Conservation (phyloP, 1,140 invertebrate genomes). For the Nasonia giraulti region DNA sequence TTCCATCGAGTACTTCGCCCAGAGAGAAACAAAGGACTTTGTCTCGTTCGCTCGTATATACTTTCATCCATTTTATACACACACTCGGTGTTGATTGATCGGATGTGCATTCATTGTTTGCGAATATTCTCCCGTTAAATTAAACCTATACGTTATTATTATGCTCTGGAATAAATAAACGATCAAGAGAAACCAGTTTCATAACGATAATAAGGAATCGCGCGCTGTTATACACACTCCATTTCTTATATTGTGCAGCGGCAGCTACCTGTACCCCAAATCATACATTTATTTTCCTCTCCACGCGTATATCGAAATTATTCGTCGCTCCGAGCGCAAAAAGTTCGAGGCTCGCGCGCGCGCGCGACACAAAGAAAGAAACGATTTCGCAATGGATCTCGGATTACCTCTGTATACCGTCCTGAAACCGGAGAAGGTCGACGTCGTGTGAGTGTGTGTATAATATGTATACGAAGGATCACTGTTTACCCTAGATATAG, state of each 20-base stretch:
- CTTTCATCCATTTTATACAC: neutral
- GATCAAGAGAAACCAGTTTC: neutral
- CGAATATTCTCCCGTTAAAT: neutral
- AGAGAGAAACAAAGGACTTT: neutral
- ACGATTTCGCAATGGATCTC: neutral
- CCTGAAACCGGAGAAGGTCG: neutral
- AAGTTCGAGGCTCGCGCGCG: too few relatives aligned
- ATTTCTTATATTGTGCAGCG: neutral
- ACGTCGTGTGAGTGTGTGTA: too few relatives aligned
- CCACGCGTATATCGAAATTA: neutral
- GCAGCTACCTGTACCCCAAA: neutral
- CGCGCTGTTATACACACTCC: neutral
- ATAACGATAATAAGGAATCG: conserved; percentile 1
- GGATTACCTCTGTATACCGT: neutral
- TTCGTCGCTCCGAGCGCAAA: neutral
- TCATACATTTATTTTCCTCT: neutral
- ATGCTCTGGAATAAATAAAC: neutral
- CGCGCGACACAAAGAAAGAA: neutral
- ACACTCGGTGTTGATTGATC: neutral
- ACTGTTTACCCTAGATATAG: too few relatives aligned
- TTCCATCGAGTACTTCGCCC: conserved; percentile 42
- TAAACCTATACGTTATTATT: neutral
- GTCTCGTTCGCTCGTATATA: conserved; percentile 12
- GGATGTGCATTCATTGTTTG: neutral
- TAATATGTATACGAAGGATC: neutral